A percentile compares a stretch with the other conserved stretches of the same genome.
Conservation (phyloP, 1,140 invertebrate species). For the Drosophila pachea region DNA sequence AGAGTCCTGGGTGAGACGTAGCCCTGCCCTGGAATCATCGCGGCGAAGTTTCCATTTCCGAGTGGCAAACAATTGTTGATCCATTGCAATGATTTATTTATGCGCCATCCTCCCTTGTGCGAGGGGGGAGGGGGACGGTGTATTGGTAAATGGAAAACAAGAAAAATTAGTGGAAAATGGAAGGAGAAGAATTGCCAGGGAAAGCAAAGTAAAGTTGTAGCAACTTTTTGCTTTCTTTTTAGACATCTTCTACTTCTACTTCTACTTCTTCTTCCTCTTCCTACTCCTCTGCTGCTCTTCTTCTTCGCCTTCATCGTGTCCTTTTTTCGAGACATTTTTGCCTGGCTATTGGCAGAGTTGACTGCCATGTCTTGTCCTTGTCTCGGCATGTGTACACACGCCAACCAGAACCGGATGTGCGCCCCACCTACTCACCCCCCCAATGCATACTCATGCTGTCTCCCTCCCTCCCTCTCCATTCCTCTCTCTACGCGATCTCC, state of each 20-base stretch:
- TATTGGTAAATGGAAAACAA: constrained; percentile 17
- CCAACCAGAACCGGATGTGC: no score
- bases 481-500: no score
- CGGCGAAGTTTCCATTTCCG: no score
- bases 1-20: no score
- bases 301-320: no score
- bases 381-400: constrained; percentile 53
- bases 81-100: constrained; percentile 34
- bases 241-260: no score
- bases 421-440: background rate
- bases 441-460: background rate
- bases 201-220: constrained; percentile 58
- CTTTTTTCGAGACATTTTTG: constrained; percentile 23
- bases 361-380: constrained; percentile 54
- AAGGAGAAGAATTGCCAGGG: no score
- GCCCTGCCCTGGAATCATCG: no score
- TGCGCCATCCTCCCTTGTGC: no score
- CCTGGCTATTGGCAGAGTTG: no score
- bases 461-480: background rate
- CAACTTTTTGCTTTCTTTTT: constrained; percentile 49
- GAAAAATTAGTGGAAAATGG: constrained; percentile 53
- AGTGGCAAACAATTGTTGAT: constrained; percentile 25
- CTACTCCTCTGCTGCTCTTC: no score
- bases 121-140: constrained; percentile 3
- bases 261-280: no score